Evolutionary conservation across 2,113 vertebrate species (phyloP).

Genomic region (Laticauda laticaudata): DNA sequence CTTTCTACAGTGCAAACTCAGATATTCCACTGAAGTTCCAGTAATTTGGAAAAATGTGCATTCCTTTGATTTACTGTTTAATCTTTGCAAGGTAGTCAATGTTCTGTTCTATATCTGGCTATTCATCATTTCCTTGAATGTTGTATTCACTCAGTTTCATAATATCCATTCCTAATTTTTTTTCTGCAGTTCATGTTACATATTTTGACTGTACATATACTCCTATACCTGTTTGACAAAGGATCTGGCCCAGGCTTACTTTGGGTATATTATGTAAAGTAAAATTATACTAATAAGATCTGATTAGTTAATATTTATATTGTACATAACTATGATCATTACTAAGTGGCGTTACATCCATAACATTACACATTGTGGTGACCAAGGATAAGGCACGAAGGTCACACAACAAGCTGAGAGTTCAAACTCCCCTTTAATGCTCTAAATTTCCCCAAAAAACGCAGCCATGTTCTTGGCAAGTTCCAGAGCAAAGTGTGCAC

Average conservation of each 20-base stretch:
- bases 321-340: neutral
- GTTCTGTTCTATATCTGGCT: neutral
- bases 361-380: neutral
- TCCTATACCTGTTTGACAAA: neutral
- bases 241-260: neutral
- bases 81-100: neutral
- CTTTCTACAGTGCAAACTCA: neutral
- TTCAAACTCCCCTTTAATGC: too few relatives aligned
- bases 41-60: neutral
- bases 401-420: too few relatives aligned
- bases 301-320: neutral
- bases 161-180: neutral
- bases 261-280: neutral
- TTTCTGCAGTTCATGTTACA: neutral
- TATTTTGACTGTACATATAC: neutral
- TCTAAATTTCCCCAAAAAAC: too few relatives aligned
- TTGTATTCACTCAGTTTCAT: neutral
- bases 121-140: neutral
- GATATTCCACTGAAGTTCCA: neutral
- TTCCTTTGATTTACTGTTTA: neutral
- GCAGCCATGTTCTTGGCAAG: too few relatives aligned
- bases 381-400: too few relatives aligned
- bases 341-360: neutral
- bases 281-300: neutral
- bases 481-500: too few relatives aligned